These are phyloP conservation scores for Puntigrus tetrazona DNA, from an alignment of 2,113 vertebrate genomes.

Conservation along the genomic window DNA sequence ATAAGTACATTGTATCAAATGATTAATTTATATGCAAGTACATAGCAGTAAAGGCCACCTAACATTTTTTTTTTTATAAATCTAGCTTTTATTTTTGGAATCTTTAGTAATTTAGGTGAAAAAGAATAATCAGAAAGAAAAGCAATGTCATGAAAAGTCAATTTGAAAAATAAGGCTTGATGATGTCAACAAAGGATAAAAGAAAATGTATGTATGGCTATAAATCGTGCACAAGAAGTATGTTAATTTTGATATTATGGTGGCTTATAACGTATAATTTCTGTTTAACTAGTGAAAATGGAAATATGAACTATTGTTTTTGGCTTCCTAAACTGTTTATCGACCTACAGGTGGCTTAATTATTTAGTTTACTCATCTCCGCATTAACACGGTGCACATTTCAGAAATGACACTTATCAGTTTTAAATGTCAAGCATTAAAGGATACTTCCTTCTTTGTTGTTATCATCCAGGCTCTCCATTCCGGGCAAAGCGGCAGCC, in stretches of 20 bases:
- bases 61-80: no score
- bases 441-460: constrained; percentile 85
- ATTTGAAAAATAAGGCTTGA: not conserved
- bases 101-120: not conserved
- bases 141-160: not conserved
- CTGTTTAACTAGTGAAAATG: not conserved
- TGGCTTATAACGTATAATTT: not conserved
- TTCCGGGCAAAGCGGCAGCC: constrained; percentile 79
- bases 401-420: not conserved
- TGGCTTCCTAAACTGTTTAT: not conserved
- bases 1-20: no score
- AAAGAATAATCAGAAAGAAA: not conserved
- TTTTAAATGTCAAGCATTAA: constrained; percentile 50
- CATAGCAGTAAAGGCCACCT: no score
- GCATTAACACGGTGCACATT: not conserved
- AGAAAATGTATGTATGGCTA: not conserved
- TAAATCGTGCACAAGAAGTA: not conserved
- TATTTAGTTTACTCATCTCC: not conserved
- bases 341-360: not conserved
- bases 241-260: not conserved
- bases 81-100: not conserved
- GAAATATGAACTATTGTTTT: not conserved
- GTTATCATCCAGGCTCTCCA: constrained; percentile 81
- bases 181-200: not conserved
- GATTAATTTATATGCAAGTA: no score